Conservation (phyloP, 2,797 vertebrate species). For the Takifugu ocellatus region DNA sequence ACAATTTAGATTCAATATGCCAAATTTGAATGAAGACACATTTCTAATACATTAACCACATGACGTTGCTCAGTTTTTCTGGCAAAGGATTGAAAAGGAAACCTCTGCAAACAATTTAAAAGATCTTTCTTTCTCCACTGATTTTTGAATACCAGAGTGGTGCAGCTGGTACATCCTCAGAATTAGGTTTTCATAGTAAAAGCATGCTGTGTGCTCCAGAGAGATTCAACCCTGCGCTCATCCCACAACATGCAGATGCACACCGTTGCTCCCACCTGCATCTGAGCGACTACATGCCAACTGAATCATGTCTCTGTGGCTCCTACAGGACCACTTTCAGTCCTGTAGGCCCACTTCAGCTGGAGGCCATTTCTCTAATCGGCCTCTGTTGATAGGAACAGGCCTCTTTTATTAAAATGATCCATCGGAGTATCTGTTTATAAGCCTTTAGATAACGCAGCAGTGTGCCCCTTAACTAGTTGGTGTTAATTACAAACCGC, state of each 20-base stretch:
- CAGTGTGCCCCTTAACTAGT: background rate
- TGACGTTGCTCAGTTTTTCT: too few species aligned
- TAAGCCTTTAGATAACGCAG: constrained; percentile 1
- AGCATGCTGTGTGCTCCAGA: constrained; percentile 3
- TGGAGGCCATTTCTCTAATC: constrained; percentile 8
- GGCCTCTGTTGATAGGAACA: constrained; percentile 9
- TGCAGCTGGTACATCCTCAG: too few species aligned
- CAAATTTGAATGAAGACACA: too few species aligned
- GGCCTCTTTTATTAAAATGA: constrained; percentile 15
- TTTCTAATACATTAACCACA: too few species aligned
- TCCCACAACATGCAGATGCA: background rate
- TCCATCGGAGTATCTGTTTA: constrained; percentile 18
- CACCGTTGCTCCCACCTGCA: background rate
- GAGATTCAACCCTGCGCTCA: background rate
- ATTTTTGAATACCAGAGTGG: too few species aligned
- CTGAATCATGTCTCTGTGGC: background rate
- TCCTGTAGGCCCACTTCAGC: constrained; percentile 5
- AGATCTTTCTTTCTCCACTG: too few species aligned
- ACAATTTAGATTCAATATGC: too few species aligned
- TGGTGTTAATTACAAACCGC: too few species aligned
- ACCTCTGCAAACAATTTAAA: too few species aligned
- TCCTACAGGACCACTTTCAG: background rate
- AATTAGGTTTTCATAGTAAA: background rate
- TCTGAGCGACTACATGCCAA: background rate
- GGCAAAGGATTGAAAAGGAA: too few species aligned